Evolutionary conservation across 2,888 invertebrate species (phyloP).

Genomic region (Selenia dentaria): DNA sequence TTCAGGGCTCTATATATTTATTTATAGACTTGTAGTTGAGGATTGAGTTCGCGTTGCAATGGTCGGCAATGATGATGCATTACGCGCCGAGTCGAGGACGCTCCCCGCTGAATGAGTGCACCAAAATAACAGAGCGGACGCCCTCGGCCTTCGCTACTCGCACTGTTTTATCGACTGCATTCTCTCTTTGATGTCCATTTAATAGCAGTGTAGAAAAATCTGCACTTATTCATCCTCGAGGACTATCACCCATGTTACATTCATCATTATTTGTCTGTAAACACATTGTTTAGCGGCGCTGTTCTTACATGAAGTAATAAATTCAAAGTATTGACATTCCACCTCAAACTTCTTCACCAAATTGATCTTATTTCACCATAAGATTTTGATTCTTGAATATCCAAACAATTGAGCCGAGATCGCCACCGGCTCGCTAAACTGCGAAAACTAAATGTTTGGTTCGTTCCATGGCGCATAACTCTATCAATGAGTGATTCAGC

Average conservation of each 20-base stretch:
- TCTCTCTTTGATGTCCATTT: constrained; percentile 35
- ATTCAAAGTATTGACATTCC: no score
- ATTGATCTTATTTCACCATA: no score
- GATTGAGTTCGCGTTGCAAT: constrained; percentile 25
- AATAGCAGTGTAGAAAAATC: no score
- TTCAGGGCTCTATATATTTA: constrained; percentile 33
- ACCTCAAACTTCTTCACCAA: no score
- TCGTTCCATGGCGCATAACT: constrained; percentile 55
- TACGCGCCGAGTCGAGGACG: constrained; percentile 53
- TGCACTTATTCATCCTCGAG: no score
- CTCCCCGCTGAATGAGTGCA: constrained; percentile 65
- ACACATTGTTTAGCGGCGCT: no score
- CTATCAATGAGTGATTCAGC: constrained; percentile 69
- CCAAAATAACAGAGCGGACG: constrained; percentile 62
- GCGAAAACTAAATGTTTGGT: constrained; percentile 50
- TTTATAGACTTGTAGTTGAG: constrained; percentile 26
- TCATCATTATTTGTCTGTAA: no score
- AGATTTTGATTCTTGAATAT: constrained; percentile 1
- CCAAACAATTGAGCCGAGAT: constrained; percentile 1
- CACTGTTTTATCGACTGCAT: constrained; percentile 42
- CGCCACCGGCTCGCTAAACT: constrained; percentile 24
- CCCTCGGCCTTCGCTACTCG: constrained; percentile 63
- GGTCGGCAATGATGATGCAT: constrained; percentile 50
- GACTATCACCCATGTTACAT: no score
- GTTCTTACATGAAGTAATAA: no score